These are phyloP conservation scores for Euzetes globulus DNA, from an alignment of 2,888 invertebrate species.

Conservation along the genomic window DNA sequence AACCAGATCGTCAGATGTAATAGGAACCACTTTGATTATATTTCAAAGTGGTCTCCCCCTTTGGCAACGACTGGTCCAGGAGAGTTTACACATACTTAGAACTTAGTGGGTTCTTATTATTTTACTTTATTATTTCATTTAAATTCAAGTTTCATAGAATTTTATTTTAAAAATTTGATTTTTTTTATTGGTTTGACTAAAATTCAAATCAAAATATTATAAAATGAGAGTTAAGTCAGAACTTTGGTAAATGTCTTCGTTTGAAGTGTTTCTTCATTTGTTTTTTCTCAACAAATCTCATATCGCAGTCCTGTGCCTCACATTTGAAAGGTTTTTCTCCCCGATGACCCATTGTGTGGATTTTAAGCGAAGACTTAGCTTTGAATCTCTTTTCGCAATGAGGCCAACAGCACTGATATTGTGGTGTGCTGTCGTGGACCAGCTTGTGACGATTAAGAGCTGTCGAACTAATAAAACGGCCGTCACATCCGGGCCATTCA, in stretches of 20 bases:
- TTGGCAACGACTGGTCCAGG: too few species aligned
- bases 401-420: not conserved
- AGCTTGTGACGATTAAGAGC: not conserved
- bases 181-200: too few species aligned
- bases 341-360: not conserved
- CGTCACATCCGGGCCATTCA: conserved; percentile 18
- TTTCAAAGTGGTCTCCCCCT: too few species aligned
- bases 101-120: too few species aligned
- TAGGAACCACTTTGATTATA: too few species aligned
- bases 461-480: not conserved
- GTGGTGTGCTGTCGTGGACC: not conserved
- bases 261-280: conserved; percentile 2
- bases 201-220: too few species aligned
- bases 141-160: too few species aligned
- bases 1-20: too few species aligned
- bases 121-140: too few species aligned
- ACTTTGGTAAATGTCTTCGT: not conserved
- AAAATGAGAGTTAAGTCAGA: not conserved
- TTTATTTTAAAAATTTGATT: too few species aligned
- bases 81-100: too few species aligned
- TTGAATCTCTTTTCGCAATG: not conserved
- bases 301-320: not conserved
- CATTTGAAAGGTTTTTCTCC: conserved; percentile 1
- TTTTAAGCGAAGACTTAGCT: not conserved
- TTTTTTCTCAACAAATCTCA: conserved; percentile 1